Percentiles rank a stretch among this genome's conserved stretches.
These are phyloP conservation scores for Ctenomys sociabilis DNA, from an alignment of 2,113 vertebrate genomes.

Conservation along the genomic window DNA sequence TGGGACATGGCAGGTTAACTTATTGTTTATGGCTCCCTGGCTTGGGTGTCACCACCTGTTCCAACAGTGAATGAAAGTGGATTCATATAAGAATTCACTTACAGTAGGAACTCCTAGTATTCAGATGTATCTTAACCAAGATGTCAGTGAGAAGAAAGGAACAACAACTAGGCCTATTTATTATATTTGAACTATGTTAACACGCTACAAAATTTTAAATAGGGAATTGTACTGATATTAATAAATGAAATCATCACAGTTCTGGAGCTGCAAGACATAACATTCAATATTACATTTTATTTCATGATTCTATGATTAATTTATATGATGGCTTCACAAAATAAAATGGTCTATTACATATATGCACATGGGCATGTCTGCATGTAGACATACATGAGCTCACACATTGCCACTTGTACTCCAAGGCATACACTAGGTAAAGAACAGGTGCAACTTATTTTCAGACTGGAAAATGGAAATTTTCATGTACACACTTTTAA, in stretches of 20 bases:
- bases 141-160: background rate
- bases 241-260: background rate
- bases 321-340: background rate
- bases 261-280: background rate
- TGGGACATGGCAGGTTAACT: background rate
- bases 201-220: background rate
- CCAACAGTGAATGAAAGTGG: background rate
- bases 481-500: conserved; percentile 35
- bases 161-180: background rate
- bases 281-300: background rate
- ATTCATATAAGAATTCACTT: background rate
- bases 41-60: background rate
- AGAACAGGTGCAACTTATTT: background rate
- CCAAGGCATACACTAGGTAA: background rate
- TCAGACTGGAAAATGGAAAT: background rate
- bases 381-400: background rate
- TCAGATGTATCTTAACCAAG: background rate
- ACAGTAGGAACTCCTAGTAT: background rate
- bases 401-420: conserved; percentile 1
- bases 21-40: background rate
- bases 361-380: background rate
- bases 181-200: background rate
- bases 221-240: background rate
- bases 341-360: background rate
- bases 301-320: conserved; percentile 5